Evolutionary conservation across 23 tunicate species (phyloP), one percentile per base, ranked within the genome.

Genomic region (Botrylloides violaceus): DNA sequence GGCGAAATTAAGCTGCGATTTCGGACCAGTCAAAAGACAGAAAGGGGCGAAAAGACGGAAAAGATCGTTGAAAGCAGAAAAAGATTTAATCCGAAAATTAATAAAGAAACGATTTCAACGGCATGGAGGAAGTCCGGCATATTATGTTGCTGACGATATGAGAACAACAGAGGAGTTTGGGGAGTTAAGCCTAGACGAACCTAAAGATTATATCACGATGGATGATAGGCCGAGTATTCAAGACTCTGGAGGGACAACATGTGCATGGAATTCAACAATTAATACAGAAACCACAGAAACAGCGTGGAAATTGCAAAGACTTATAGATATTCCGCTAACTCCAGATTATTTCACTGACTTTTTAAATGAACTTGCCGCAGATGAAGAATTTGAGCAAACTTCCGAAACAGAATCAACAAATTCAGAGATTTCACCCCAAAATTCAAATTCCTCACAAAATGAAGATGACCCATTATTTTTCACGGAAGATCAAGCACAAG

Each of bases 1-100:
- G 20, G 50, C 61, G 18, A 66, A 83, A 22, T 61, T 90, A 15
- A 90, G 97, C 79, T 90, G 97, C 75, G 97, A 90, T 62, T 90
- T 90, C 32, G 97, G 74, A 37, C 74, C 74, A 15, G 4, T 29
- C 34, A 33, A 31, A 63, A 26, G 70, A 63, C 26, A 63, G 29
- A 29, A 4, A 3, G 7, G 33, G 70, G 32, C 36, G 20, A 31
- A 63, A 19, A 23, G 33, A 19, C 35, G 29, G 29, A 63, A 63
- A 63, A 63, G 35, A 34, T 15, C 33, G 35, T 9, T 12, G 4
- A 28, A 33, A 63, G 29, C 34, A 3, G 70, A 28, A 25, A 63
- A 63, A 28, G 33, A 12, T 31, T 3, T 25, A 63, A 28, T 43
- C 53, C 53, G 53, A 43, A 15, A 9, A 15, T 7, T 43, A 43